Evolutionary conservation across 2,797 vertebrate species (phyloP), one percentile per base, ranked within the genome.

Genomic region (Podarcis siculus): DNA sequence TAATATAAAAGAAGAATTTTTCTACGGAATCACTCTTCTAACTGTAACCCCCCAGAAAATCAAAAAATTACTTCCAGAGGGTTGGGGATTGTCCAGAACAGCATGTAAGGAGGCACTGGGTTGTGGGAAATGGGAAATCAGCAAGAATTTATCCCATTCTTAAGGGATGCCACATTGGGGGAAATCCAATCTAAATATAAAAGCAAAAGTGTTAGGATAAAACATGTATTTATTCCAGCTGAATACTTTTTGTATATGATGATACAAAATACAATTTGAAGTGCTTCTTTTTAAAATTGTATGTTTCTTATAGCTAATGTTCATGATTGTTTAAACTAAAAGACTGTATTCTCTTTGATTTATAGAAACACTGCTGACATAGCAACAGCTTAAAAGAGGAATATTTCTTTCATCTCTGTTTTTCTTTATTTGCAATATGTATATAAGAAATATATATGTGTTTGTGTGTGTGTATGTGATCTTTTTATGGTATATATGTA

Each of bases 301-400:
- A n/a, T 7, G 80, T 93, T 92, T 87, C n/a, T 35, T 88, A 8
- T 67, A 82, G 42, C 83, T 86, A 30, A 23, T 61, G 0, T 80
- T 55, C 83, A 92, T 85, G 39, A 9, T 0, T 0, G 80, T 89
- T 19, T 0, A 0, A 93, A 91, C 58, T 84, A 84, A 87, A 75
- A 23, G 85, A 15, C 73, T 5, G 69, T 79, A 79, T 71, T 58
- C 75, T 1, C 72, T 76, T 89, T 86, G 19, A 42, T 27, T 2
- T 75, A 5, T 3, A 39, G 25, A 90, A 75, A 86, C 21, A 37
- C 8, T 25, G 75, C 13, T 76, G 35, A 39, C 15, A 25, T 72
- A 76, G 17, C 21, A 19, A 58, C 21, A 37, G 23, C 32, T 66
- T 45, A 32, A 66, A 49, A 71, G 66, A 32, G 35, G 21, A 69